These are phyloP conservation scores for Heliconius eleuchia DNA, from an alignment of 1,140 invertebrate species.

Conservation along the genomic window DNA sequence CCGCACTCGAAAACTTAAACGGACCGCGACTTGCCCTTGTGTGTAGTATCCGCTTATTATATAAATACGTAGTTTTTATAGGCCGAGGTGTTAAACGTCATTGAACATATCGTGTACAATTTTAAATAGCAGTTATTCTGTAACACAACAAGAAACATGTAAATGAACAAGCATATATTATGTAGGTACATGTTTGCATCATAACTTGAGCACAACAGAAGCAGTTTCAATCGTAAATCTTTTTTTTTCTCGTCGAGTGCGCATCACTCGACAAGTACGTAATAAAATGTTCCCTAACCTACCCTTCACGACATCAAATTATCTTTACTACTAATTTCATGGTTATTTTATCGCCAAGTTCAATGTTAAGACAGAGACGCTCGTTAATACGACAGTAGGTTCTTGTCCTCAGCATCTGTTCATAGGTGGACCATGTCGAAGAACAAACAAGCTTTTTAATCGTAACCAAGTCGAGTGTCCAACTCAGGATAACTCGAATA, in stretches of 20 bases:
- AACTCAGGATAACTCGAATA: slow-evolving; percentile 51
- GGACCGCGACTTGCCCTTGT: slow-evolving; percentile 43
- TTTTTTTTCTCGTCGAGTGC: slow-evolving; percentile 15
- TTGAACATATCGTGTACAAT: neutral
- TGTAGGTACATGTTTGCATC: neutral
- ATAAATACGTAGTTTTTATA: slow-evolving; percentile 23
- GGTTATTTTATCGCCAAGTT: slow-evolving; percentile 75
- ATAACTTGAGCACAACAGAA: slow-evolving; percentile 8
- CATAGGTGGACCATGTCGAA: slow-evolving; percentile 40
- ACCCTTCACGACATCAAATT: slow-evolving; percentile 55
- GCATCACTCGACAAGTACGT: slow-evolving; percentile 29
- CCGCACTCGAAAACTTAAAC: slow-evolving; percentile 69
- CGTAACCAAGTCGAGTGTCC: slow-evolving; percentile 44
- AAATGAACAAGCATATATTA: neutral
- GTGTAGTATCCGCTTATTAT: slow-evolving; percentile 46
- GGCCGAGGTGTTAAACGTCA: neutral
- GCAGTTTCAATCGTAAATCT: slow-evolving; percentile 16
- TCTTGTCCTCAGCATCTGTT: slow-evolving; percentile 65
- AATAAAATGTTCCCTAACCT: slow-evolving; percentile 55
- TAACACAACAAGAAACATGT: neutral
- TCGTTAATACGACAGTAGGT: slow-evolving; percentile 57
- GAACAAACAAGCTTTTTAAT: slow-evolving; percentile 61
- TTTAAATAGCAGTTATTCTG: neutral
- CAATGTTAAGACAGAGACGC: slow-evolving; percentile 59
- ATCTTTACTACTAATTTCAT: slow-evolving; percentile 77